Percentiles rank a stretch among this genome's conserved stretches.
Conservation (phyloP, 2,888 invertebrate species). For the Chrysopilus asiliformis region DNA sequence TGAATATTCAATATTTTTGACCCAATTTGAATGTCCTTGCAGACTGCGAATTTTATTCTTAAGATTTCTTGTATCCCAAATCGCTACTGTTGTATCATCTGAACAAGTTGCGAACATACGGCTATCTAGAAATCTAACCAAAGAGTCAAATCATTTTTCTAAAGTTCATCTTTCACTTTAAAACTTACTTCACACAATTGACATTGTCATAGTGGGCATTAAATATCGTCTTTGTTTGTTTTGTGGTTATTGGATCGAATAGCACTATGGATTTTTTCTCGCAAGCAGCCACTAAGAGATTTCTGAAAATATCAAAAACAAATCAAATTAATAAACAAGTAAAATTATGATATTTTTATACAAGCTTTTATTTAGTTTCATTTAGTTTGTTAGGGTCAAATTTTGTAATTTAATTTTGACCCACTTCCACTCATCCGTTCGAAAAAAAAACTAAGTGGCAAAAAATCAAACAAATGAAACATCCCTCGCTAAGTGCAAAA, state of each 20-base stretch:
- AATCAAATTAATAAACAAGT: neutral
- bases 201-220: constrained; percentile 84
- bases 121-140: constrained; percentile 67
- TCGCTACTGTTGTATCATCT: constrained; percentile 81
- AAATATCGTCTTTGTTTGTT: constrained; percentile 55
- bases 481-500: too few species aligned
- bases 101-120: constrained; percentile 86
- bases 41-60: constrained; percentile 62
- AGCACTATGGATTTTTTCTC: constrained; percentile 76
- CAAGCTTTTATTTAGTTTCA: too few species aligned
- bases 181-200: constrained; percentile 81
- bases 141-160: constrained; percentile 8
- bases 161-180: neutral
- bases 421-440: too few species aligned
- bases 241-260: constrained; percentile 74
- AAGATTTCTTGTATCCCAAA: constrained; percentile 86
- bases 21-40: constrained; percentile 87
- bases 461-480: too few species aligned
- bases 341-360: too few species aligned
- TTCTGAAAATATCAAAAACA: constrained; percentile 38
- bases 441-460: too few species aligned
- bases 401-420: too few species aligned
- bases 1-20: constrained; percentile 90
- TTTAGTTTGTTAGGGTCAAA: too few species aligned
- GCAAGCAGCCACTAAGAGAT: constrained; percentile 77